A percentile compares a stretch with the other conserved stretches of the same genome.
phyloP scores from a whole-genome alignment of 2,888 invertebrate species.

The Dorcus parallelipipedus region DNA sequence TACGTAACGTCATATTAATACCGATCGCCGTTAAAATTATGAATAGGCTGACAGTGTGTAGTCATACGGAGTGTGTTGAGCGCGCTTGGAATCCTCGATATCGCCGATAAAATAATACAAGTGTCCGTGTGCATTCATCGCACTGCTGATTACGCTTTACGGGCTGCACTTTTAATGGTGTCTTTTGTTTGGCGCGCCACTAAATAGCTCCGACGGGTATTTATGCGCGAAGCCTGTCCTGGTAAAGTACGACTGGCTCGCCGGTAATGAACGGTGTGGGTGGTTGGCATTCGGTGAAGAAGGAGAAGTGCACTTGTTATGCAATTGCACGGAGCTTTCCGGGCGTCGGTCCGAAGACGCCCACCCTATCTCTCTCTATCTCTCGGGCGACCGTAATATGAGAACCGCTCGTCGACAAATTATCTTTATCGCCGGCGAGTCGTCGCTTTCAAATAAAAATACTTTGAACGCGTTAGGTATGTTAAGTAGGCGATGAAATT shows the following conservation, averaged over 20 bases:
- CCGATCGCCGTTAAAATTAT: background rate
- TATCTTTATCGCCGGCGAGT: conserved; percentile 12
- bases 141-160: conserved; percentile 43
- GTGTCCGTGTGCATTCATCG: conserved; percentile 28
- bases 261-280: conserved; percentile 43
- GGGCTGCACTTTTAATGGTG: conserved; percentile 43
- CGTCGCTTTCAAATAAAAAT: conserved; percentile 11
- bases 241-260: conserved; percentile 37
- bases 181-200: conserved; percentile 45
- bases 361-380: background rate
- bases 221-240: conserved; percentile 37
- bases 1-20: too few species aligned
- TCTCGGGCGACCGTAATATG: background rate
- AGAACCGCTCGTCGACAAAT: conserved; percentile 8
- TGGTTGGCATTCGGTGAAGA: conserved; percentile 28
- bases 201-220: conserved; percentile 42
- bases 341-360: background rate
- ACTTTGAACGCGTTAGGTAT: conserved; percentile 4
- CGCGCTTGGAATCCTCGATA: conserved; percentile 27
- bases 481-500: conserved; percentile 13
- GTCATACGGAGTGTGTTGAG: conserved; percentile 20
- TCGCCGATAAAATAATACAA: conserved; percentile 28
- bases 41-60: background rate
- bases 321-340: conserved; percentile 21
- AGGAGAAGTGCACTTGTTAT: conserved; percentile 25